These are phyloP conservation scores for Sylvilagus floridanus DNA, from an alignment of 2,797 vertebrate genomes.

Conservation along the genomic window DNA sequence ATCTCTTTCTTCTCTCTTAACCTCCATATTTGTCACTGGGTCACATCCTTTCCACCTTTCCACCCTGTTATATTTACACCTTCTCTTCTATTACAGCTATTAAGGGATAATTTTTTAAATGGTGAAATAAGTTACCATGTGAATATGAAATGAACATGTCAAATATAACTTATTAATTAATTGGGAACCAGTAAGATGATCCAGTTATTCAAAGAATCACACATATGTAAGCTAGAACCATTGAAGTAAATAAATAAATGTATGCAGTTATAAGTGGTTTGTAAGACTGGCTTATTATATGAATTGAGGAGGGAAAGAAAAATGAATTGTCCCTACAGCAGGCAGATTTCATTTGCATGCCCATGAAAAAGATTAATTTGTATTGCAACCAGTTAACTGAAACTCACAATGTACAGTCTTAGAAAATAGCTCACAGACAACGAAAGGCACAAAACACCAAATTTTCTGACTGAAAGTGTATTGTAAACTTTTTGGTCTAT, in stretches of 20 bases:
- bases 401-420: not conserved
- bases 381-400: conserved; percentile 13
- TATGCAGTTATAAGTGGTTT: conserved; percentile 29
- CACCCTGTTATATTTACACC: not conserved
- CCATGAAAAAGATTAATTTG: conserved; percentile 29
- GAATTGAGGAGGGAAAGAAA: not conserved
- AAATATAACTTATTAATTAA: conserved; percentile 32
- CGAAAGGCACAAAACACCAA: not conserved
- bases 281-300: not conserved
- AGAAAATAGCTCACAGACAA: not conserved
- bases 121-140: not conserved
- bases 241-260: conserved; percentile 7
- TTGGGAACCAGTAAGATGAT: not conserved
- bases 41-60: not conserved
- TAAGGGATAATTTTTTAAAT: not conserved
- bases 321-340: not conserved
- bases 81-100: not conserved
- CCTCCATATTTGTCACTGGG: not conserved
- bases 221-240: conserved; percentile 23
- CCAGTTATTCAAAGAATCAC: not conserved
- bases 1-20: not conserved
- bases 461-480: not conserved
- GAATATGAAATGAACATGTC: not conserved
- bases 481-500: not conserved
- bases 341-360: not conserved